Evolutionary conservation across 2,113 vertebrate species (phyloP).

Genomic region (Australoheros scitulus): DNA sequence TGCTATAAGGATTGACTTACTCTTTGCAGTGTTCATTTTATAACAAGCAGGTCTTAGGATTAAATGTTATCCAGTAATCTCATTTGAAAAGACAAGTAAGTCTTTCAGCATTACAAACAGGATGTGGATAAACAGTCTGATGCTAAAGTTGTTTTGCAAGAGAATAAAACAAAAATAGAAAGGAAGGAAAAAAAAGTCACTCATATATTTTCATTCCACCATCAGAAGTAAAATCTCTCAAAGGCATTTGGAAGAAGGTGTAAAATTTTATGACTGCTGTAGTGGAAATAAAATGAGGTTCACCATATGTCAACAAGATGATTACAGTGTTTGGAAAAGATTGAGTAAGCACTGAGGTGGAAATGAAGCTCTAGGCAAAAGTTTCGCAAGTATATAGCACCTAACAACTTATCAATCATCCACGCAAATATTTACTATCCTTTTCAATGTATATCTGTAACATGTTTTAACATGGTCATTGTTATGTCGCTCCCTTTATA

Average conservation of each 20-base stretch:
- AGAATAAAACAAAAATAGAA: neutral
- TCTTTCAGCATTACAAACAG: slow-evolving; percentile 21
- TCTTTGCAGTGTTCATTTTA: neutral
- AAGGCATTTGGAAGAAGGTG: neutral
- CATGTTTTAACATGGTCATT: neutral
- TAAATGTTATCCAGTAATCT: neutral
- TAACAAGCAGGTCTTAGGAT: neutral
- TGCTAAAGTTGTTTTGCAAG: neutral
- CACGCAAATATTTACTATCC: neutral
- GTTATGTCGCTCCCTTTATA: too few relatives aligned
- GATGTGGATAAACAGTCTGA: slow-evolving; percentile 14
- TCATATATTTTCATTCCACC: neutral
- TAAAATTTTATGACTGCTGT: neutral
- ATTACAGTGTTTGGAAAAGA: slow-evolving; percentile 50
- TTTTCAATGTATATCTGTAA: neutral
- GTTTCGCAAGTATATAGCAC: slow-evolving; percentile 18
- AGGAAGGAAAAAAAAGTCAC: neutral
- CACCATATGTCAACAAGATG: slow-evolving; percentile 46
- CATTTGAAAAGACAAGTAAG: slow-evolving; percentile 1
- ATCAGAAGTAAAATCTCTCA: neutral
- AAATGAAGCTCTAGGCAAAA: slow-evolving; percentile 5
- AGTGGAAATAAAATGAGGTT: slow-evolving; percentile 17
- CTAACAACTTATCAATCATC: neutral
- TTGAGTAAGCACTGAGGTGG: slow-evolving; percentile 46
- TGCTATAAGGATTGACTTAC: neutral